These are phyloP conservation scores for Drosophila nr. perissopoda DNA, from an alignment of 2,888 invertebrate genomes.

Conservation along the genomic window DNA sequence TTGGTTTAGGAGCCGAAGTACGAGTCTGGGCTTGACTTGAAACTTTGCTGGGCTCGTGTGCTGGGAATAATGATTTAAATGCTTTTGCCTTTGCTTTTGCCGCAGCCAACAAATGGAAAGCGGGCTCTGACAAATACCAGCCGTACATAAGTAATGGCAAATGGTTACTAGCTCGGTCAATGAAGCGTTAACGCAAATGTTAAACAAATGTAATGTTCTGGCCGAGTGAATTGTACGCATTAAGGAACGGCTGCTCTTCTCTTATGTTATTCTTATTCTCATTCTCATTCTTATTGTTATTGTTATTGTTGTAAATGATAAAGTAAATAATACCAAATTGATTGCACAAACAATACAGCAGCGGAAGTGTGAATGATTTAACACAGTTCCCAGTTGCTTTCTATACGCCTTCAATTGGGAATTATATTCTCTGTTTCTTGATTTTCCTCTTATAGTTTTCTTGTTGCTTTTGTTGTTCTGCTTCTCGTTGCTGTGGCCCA, in stretches of 20 bases:
- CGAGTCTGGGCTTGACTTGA: constrained; percentile 19
- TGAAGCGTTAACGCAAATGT: constrained; percentile 80
- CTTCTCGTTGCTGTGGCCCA: constrained; percentile 22
- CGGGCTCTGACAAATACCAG: constrained; percentile 65
- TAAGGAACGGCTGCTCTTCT: constrained; percentile 36
- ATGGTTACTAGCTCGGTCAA: constrained; percentile 60
- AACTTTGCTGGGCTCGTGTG: constrained; percentile 44
- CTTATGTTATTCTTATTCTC: background rate
- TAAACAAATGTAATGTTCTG: constrained; percentile 83
- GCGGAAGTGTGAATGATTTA: constrained; percentile 81
- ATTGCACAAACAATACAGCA: constrained; percentile 79
- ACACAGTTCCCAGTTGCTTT: constrained; percentile 63
- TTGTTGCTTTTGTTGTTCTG: constrained; percentile 3
- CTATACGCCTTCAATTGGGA: constrained; percentile 25
- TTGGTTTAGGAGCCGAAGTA: constrained; percentile 11
- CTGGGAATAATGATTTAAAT: constrained; percentile 78
- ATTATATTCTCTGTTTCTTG: constrained; percentile 33
- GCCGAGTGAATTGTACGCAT: constrained; percentile 73
- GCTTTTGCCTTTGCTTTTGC: constrained; percentile 48
- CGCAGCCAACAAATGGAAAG: constrained; percentile 6
- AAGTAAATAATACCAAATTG: constrained; percentile 81
- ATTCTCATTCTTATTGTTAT: constrained; percentile 5
- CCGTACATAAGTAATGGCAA: constrained; percentile 60
- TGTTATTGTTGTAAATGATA: constrained; percentile 59
- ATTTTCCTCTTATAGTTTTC: constrained; percentile 5